Base-by-base conservation (phyloP, 2,113 vertebrate species). In the Dascyllus trimaculatus region DNA sequence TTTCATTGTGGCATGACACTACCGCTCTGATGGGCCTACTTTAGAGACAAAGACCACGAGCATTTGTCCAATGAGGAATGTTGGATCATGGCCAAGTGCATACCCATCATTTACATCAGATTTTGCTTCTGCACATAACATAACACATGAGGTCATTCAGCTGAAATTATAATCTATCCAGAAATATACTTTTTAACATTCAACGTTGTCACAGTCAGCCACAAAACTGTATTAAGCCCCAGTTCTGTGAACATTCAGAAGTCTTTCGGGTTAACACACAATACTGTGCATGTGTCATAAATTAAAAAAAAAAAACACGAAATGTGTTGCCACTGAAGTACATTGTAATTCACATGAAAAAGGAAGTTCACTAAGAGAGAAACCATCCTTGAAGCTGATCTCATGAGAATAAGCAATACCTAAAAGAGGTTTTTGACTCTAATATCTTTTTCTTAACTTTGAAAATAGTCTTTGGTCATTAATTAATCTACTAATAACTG, bases 41-140 rank as follows among this genome's bases (percentile, higher is more conserved):
- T 58, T 77, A 76, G 14, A 79, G n/a, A 70, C 78, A 84, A 82
- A 75, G 81, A 54, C 62, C 65, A 57, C 40, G 11, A 22, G 48
- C 52, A 32, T 58, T 49, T 67, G 46, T 56, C 3, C 62, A 58
- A 65, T 11, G 15, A 78, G 78, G 77, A 71, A 86, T 75, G 69
- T 53, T 85, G 82, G 85, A 86, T 2, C 22, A 4, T 24, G 40
- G 77, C 85, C 87, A 87, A 51, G 43, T 49, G 46, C 74, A 67
- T 35, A 73, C 53, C 80, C 73, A 81, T 61, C 61, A 46, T 68
- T 77, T 71, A 71, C 71, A 80, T 56, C 7, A 69, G 25, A 15
- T 40, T 25, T 29, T 11, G 24, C 26, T 18, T 1, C 43, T 48
- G 81, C 32, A 25, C 4, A 19, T 13, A 25, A 25, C 4, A 19